Base-by-base conservation (phyloP, 2,113 vertebrate genomes). In the Prinia subflava region DNA sequence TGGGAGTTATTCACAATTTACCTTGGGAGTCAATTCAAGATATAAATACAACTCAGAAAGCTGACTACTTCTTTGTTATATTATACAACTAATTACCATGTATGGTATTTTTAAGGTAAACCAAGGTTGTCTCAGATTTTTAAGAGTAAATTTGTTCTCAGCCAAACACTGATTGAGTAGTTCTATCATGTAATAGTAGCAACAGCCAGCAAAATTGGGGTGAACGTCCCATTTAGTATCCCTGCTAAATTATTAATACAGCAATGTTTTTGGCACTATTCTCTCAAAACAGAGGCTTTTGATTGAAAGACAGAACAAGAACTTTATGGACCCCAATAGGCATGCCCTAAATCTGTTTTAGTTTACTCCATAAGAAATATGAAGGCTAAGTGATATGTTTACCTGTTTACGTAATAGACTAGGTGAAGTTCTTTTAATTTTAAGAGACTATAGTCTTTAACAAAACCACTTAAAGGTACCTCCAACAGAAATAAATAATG, bases 21-120 rank as follows among this genome's bases (percentile, higher is more conserved):
- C 67, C 39, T 95, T 94, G 71, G 55, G 49, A 92, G 37, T 78
- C 79, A 88, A 89, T 49, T 76, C 74, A 94, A 96, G 71, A 90
- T 50, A 78, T 64, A 97, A 97, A 92, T 90, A 97, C 89, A 96
- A 70, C 22, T 64, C 87, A 13, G 39, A 90, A 68, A 81, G 52
- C 74, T 92, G 53, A 50, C 76, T 89, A 30, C 35, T 74, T 94
- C 57, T 94, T 97, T 92, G 89, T 90, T 94, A 69, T 70, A 50
- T 78, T 94, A 27, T n/a, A 73, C 81, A 96, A 83, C 92, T 91
- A 97, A 92, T 91, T 95, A 85, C 33, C 27, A 8, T 60, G 8
- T 35, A 15, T 80, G 69, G 59, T 92, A 95, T 95, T 97, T 97
- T 80, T 97, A 96, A 92, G 78, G 49, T 92, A 96, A 97, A 93